phyloP scores from a whole-genome alignment of 2,888 invertebrate species.

The Acanthacorydalis orientalis region DNA sequence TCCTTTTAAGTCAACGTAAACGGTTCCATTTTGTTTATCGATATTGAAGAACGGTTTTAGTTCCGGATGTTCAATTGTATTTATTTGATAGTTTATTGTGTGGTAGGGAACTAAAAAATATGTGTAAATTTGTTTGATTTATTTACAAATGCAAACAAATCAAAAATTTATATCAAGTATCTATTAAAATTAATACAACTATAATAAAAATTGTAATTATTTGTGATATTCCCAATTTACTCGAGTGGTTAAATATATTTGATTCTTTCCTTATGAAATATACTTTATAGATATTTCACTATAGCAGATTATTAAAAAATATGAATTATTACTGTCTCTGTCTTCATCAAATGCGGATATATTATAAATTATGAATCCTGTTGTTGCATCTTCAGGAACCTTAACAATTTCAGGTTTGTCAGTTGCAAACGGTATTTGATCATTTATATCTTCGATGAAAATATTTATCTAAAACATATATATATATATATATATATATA shows the following conservation, averaged over 20 bases:
- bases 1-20: constrained; percentile 29
- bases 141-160: too few species aligned
- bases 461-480: constrained; percentile 24
- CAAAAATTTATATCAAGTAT: too few species aligned
- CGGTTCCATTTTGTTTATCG: constrained; percentile 27
- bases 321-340: constrained; percentile 34
- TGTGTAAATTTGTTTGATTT: too few species aligned
- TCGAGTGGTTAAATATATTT: too few species aligned
- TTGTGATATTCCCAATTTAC: too few species aligned
- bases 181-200: too few species aligned
- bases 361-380: constrained; percentile 24
- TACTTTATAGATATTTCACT: too few species aligned
- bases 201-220: too few species aligned
- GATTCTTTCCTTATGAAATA: too few species aligned
- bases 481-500: too few species aligned
- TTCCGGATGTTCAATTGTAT: constrained; percentile 26
- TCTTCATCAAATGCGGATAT: constrained; percentile 34
- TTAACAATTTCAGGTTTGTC: constrained; percentile 17
- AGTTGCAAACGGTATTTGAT: constrained; percentile 29
- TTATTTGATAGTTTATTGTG: constrained; percentile 34
- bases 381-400: constrained; percentile 32
- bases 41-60: constrained; percentile 34
- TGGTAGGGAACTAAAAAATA: constrained; percentile 29
- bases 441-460: constrained; percentile 40
- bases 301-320: neutral